phyloP scores from a whole-genome alignment of 2,888 invertebrate species.

The Terebella lapidaria region DNA sequence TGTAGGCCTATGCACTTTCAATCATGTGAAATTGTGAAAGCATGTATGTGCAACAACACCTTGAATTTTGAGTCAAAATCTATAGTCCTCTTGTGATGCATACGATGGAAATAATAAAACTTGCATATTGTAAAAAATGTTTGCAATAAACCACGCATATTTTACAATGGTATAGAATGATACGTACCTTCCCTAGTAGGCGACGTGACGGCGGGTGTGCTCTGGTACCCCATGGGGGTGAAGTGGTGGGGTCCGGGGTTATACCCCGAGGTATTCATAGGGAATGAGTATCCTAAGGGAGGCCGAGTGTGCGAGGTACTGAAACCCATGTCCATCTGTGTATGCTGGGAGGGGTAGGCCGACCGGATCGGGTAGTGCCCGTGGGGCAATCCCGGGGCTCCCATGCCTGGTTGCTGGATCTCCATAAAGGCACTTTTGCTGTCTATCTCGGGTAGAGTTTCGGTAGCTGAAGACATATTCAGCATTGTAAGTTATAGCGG shows the following conservation, averaged over 20 bases:
- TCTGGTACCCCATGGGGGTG: not conserved
- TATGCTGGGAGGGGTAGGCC: not conserved
- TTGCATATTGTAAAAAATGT: no score
- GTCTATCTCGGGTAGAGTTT: not conserved
- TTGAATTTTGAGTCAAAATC: no score
- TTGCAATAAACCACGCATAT: no score
- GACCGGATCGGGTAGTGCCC: constrained; percentile 4
- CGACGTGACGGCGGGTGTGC: not conserved
- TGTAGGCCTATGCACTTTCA: no score
- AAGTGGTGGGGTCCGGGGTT: not conserved
- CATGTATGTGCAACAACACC: no score
- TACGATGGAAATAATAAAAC: no score
- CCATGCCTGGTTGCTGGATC: not conserved
- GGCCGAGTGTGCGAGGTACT: not conserved
- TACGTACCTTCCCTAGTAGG: not conserved
- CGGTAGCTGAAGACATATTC: not conserved
- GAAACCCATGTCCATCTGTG: not conserved
- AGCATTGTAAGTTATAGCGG: not conserved
- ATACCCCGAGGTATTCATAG: not conserved
- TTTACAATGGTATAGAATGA: not conserved
- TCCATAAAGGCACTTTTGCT: constrained; percentile 1
- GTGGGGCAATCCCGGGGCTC: not conserved
- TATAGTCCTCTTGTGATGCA: no score
- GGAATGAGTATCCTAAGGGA: not conserved
- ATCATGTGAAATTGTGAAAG: no score